Base-by-base conservation (phyloP, 2,113 vertebrate species). In the Mirounga angustirostris region DNA sequence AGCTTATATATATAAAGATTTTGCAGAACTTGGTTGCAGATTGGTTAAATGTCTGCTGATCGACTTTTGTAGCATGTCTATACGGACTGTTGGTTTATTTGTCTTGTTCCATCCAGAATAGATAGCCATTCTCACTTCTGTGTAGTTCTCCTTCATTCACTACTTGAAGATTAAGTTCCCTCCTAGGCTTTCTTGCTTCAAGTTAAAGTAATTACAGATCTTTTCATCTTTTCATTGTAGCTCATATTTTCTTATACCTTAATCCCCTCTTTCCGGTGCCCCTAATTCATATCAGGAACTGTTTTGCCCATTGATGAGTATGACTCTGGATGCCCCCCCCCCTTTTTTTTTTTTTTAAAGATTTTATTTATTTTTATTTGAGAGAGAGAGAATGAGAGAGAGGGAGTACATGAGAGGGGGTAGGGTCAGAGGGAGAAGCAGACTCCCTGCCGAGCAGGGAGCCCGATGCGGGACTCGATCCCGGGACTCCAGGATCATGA, bases 151-250 rank as follows among this genome's bases (percentile, higher is more conserved):
- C 15, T 85, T 90, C 18, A 76, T 84, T 33, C 74, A 21, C n/a
- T 88, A 96, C 82, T 86, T 95, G 16, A 86, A 90, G 24, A 78
- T 89, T 84, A 84, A 86, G 6, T 81, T 90, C 24, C 58, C 22
- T 63, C 22, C 30, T 87, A 65, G 10, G 59, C 30, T 96, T 88
- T 89, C 67, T 84, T 82, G 36, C 36, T 91, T 97, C 24, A 85
- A n/a, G 19, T 91, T 86, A 86, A 96, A 74, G 86, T 93, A 76
- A n/a, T 78, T 79, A n/a, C 4, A 63, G 21, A 36, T 40, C 30
- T 67, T 97, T 95, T 67, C 4, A 87, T 61, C 40, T 89, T 74
- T 86, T 89, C 76, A 46, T 33, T 54, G 46, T n/a, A 92, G 69
- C n/a, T 87, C 22, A 3, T 78, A 56, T 79, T 94, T 97, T 89